Evolutionary conservation across 2,888 invertebrate species (phyloP), one percentile per base, ranked within the genome.

Genomic region (Mythimna impura): DNA sequence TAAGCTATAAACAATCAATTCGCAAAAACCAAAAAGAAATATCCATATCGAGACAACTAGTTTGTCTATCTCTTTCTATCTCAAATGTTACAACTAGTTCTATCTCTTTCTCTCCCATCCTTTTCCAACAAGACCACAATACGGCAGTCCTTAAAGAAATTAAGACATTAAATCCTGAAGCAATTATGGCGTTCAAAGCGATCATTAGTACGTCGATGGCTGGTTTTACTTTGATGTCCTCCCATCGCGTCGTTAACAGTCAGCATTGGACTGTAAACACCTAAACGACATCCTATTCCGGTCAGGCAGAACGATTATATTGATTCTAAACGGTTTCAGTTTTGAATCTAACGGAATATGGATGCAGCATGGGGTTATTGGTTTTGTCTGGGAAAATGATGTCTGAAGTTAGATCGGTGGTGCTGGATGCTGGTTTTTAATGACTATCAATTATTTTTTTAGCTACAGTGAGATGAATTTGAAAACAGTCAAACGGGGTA

Each of bases 141-240:
- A 55, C 50, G 52, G 40, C 50, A 63, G 25, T 73, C 50, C 71
- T 69, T 76, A 71, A 66, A 78, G 78, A 89, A 91, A 95, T 95
- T 92, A 90, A 94, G 95, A 92, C 91, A 91, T 94, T 92, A 92
- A 91, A 87, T 86, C 79, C 81, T 85, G 81, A 79, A 67, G 62
- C 68, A 66, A 47, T 91, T 88, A 89, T 88, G 89, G 87, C 86
- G 88, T 92, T 92, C 91, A 92, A 92, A 93, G 90, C 87, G 88
- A 81, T 84, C 91, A 90, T 83, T 77, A 79, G 67, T 74, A 69
- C 58, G 76, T 86, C 84, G 75, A 80, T 84, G 34, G 67, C 52
- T 64, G 67, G 74, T 50, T 25, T 66, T 66, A 68, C 90, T 91
- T 92, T 93, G 92, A 93, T 90, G 90, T 90, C 30, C 12, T 55